These are phyloP conservation scores for Aphelinus atriplicis DNA, from an alignment of 1,140 invertebrate genomes.

Conservation along the genomic window DNA sequence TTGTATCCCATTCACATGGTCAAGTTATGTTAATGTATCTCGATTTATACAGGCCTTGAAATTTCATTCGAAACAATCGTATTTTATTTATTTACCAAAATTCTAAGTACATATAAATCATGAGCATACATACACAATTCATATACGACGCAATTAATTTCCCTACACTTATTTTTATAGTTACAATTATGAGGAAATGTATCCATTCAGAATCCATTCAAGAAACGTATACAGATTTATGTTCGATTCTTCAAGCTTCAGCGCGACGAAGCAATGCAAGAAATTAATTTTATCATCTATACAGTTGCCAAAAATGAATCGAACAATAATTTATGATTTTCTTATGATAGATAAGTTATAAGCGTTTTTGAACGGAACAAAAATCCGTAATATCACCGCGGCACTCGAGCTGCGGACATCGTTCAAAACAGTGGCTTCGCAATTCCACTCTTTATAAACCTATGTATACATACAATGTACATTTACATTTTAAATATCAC, in stretches of 20 bases:
- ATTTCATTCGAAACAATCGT: conserved; percentile 36
- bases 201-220: conserved; percentile 35
- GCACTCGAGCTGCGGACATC: conserved; percentile 23
- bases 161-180: conserved; percentile 29
- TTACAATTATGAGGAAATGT: conserved; percentile 39
- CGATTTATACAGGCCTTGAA: too few species aligned
- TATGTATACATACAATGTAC: conserved; percentile 39
- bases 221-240: conserved; percentile 36
- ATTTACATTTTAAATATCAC: conserved; percentile 56
- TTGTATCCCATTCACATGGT: too few species aligned
- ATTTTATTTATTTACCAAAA: conserved; percentile 42
- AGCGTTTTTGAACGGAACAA: conserved; percentile 44
- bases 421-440: conserved; percentile 33
- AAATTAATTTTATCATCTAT: conserved; percentile 13
- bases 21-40: too few species aligned
- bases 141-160: conserved; percentile 33
- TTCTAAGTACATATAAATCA: conserved; percentile 43
- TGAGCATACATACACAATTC: conserved; percentile 40
- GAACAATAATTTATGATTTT: conserved; percentile 34
- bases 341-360: conserved; percentile 34
- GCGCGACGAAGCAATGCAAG: conserved; percentile 16
- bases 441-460: conserved; percentile 30
- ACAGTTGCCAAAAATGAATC: conserved; percentile 30
- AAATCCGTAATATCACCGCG: conserved; percentile 40
- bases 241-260: conserved; percentile 30